Evolutionary conservation across 2,113 vertebrate genomes (phyloP), one percentile per base, ranked within the genome.

Genomic region (Suncus etruscus): DNA sequence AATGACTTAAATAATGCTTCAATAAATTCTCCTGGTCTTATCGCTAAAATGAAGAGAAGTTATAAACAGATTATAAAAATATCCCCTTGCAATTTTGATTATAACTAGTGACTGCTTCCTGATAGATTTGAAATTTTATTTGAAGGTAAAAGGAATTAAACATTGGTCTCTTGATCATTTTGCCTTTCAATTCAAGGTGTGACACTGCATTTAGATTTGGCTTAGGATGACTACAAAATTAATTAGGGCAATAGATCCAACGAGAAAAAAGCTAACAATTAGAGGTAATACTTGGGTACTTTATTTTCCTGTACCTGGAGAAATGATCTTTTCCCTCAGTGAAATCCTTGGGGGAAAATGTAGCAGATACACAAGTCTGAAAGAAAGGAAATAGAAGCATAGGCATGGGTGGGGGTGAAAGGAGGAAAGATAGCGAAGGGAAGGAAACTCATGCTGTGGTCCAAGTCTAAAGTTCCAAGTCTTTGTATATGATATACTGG

Each of bases 11-110:
- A 83, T 61, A 69, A 68, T 80, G 27, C 66, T 88, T 77, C 66
- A 54, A 72, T 18, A 63, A 51, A 29, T 81, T 94, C 66, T 18
- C 31, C 8, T 82, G 68, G 48, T 50, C 90, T 32, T 75, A 83
- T n/a, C 61, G 65, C 81, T 32, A 80, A 89, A 25, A 47, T 51
- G 85, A 93, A 96, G 78, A 29, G 82, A 95, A 95, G 92, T 91
- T 85, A 2, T 93, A 93, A 94, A 96, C 94, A 68, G 84, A 95
- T 66, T 63, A 83, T 76, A 88, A 96, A n/a, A 51, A 48, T 5
- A 48, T 94, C 84, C 79, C 70, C 39, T 87, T 48, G 51, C 68
- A 95, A 96, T 31, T 8, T 94, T 18, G 93, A 91, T 92, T 82
- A 85, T 54, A 87, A 91, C 87, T 24, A 51, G 51, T 69, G 83